phyloP scores from a whole-genome alignment of 2,888 invertebrate species.

The Desoria tigrina region DNA sequence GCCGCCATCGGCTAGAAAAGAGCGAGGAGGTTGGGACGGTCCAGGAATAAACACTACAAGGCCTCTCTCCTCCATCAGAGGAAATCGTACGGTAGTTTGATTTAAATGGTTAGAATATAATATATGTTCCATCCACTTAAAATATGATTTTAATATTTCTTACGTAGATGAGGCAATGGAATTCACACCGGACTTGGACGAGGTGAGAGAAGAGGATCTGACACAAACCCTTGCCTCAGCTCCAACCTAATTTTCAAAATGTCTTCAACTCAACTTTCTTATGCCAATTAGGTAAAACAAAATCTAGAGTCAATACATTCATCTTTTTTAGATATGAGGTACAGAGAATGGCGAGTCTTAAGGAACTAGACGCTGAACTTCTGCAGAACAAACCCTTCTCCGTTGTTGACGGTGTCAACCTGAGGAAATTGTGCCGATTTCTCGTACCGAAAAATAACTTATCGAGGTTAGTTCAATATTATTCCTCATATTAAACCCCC shows the following conservation, averaged over 20 bases:
- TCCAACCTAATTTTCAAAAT: conserved; percentile 39
- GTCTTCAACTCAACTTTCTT: no score
- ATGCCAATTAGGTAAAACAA: conserved; percentile 1
- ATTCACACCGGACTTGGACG: conserved; percentile 52
- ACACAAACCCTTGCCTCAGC: conserved; percentile 50
- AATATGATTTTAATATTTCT: conserved; percentile 17
- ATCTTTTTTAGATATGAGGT: conserved; percentile 43
- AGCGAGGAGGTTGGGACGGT: no score
- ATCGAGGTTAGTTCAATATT: conserved; percentile 47
- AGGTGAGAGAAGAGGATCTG: conserved; percentile 50
- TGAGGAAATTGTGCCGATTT: conserved; percentile 46
- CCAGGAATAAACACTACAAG: conserved; percentile 27
- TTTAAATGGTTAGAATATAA: not conserved
- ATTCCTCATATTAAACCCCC: not conserved
- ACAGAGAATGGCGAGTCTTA: conserved; percentile 50
- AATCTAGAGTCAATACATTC: not conserved
- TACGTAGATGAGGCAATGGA: conserved; percentile 36
- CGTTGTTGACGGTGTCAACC: conserved; percentile 48
- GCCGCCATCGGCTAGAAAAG: no score
- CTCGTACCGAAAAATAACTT: conserved; percentile 48
- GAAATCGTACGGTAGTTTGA: not conserved
- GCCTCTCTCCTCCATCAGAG: conserved; percentile 16
- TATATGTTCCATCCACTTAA: not conserved
- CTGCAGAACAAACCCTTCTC: conserved; percentile 49
- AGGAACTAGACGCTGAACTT: conserved; percentile 52